These are phyloP conservation scores for Blomia tropicalis DNA, from an alignment of 2,888 invertebrate species.

Conservation along the genomic window DNA sequence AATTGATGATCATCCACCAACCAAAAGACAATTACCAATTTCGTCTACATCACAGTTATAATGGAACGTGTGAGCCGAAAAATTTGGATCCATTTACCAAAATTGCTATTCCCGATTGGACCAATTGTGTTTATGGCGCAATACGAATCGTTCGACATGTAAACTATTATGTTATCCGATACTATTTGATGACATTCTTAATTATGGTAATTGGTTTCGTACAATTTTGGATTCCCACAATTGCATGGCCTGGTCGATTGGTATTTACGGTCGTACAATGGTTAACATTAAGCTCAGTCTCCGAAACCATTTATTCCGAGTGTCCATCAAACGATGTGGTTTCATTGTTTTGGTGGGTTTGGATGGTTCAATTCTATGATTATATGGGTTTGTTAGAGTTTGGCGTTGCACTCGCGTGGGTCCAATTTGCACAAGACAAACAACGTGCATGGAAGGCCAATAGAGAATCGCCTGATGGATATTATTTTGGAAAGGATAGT, in stretches of 20 bases:
- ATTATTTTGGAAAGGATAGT: constrained; percentile 11
- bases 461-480: background rate
- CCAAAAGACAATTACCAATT: background rate
- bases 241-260: background rate
- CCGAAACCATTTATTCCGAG: background rate
- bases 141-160: constrained; percentile 15
- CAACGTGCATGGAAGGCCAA: background rate
- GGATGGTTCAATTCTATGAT: background rate
- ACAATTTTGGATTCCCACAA: background rate
- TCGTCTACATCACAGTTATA: background rate
- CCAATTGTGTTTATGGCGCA: background rate
- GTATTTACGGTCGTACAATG: background rate
- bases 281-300: background rate
- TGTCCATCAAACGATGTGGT: background rate
- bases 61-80: background rate
- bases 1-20: background rate
- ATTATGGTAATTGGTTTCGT: constrained; percentile 11
- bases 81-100: background rate
- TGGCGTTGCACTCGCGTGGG: background rate
- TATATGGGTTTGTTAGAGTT: background rate
- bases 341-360: constrained; percentile 2
- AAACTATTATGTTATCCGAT: constrained; percentile 23
- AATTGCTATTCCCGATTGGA: background rate
- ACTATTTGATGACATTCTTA: constrained; percentile 23
- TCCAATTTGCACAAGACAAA: constrained; percentile 7